Evolutionary conservation across 2,113 vertebrate genomes (phyloP), one percentile per base, ranked within the genome.

Genomic region (Blennius ocellaris): DNA sequence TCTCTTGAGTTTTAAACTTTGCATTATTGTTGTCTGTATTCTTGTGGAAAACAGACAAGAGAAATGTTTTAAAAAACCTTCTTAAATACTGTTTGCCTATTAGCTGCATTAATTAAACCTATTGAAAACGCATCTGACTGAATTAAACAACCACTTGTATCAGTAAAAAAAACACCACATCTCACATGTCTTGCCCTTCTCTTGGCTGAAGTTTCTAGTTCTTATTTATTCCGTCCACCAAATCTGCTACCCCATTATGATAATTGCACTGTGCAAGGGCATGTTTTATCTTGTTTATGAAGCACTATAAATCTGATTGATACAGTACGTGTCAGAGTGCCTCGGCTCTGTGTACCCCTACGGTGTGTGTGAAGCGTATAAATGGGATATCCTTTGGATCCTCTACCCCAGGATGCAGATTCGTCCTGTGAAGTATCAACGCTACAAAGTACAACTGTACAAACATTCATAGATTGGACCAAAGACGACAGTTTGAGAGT

Each of bases 11-110:
- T 67, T 77, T 43, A 41, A 12, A 12, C 49, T 54, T n/a, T 64
- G 50, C 5, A 56, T 75, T 69, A 64, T 58, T 30, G 21, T 30
- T 30, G 50, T 48, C 48, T 15, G 8, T 12, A 3, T 30, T 71
- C 3, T 51, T 39, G 38, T 59, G 8, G 50, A 59, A 55, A 70
- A 49, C 10, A 60, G 44, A 56, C 21, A 76, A 62, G 54, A 48
- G 8, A 8, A 66, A 57, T 54, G 62, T 40, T 73, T 66, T 74
- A 40, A 78, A 65, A 76, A 78, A 40, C 56, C 15, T 43, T 50
- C 21, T 75, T 49, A 71, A 39, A 69, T 74, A 65, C 7, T 55
- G 30, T n/a, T 12, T 51, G 16, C 21, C 43, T 44, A 55, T 80
- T 74, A 59, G 54, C 43, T 43, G 15, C 56, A 47, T 48, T 73